A percentile compares a stretch with the other conserved stretches of the same genome.
phyloP scores from a whole-genome alignment of 1,140 invertebrate genomes.

The Trachymyrmex cornetzi region DNA sequence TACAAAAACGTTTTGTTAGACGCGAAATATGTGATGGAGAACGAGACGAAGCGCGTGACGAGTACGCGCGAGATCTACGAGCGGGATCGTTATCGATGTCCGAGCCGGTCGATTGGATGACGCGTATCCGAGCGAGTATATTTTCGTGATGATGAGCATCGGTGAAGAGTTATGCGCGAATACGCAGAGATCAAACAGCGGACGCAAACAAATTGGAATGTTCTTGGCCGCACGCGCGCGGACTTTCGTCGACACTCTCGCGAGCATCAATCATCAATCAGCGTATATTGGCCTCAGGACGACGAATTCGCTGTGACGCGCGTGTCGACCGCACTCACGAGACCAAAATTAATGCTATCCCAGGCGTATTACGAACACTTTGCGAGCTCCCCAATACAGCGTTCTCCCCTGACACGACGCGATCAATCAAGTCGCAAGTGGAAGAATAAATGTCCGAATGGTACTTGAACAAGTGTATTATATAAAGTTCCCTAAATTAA shows the following conservation, averaged over 20 bases:
- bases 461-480: background rate
- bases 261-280: constrained; percentile 63
- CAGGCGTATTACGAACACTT: constrained; percentile 57
- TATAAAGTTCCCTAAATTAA: constrained; percentile 17
- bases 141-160: constrained; percentile 45
- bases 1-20: background rate
- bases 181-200: constrained; percentile 48
- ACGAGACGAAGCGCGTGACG: background rate
- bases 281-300: constrained; percentile 61
- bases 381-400: constrained; percentile 29
- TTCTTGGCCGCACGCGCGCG: constrained; percentile 40
- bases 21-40: background rate
- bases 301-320: constrained; percentile 67
- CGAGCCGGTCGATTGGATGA: constrained; percentile 31
- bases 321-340: constrained; percentile 49
- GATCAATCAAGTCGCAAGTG: constrained; percentile 27
- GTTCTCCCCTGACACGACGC: constrained; percentile 36
- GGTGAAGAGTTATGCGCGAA: constrained; percentile 47
- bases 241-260: constrained; percentile 54
- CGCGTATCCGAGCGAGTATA: constrained; percentile 32
- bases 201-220: constrained; percentile 60
- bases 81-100: constrained; percentile 27
- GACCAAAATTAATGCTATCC: constrained; percentile 50
- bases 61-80: constrained; percentile 7
- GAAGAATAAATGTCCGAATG: constrained; percentile 21